These are phyloP conservation scores for Laodelphax striatellus DNA, from an alignment of 1,140 invertebrate genomes.

Conservation along the genomic window DNA sequence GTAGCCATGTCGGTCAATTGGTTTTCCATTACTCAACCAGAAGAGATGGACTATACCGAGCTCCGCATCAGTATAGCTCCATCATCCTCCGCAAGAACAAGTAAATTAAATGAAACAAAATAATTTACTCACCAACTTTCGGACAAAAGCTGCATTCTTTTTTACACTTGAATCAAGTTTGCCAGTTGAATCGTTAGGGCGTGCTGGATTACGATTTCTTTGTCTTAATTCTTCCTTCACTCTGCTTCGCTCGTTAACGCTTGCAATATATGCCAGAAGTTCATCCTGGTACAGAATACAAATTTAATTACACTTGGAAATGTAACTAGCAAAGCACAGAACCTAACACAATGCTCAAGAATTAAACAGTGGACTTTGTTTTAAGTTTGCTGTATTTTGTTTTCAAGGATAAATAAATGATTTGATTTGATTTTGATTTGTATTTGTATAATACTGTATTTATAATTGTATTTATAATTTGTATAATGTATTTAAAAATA, in stretches of 20 bases:
- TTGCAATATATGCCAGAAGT: background rate
- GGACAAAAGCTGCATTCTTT: slow-evolving; percentile 95
- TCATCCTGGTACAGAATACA: background rate
- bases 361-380: no score
- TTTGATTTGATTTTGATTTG: no score
- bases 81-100: background rate
- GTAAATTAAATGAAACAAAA: background rate
- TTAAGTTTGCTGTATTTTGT: no score
- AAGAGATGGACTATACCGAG: background rate
- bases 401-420: no score
- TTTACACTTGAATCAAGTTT: slow-evolving; percentile 93
- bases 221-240: background rate
- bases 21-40: background rate
- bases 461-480: no score
- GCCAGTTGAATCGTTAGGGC: slow-evolving; percentile 44
- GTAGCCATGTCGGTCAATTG: no score
- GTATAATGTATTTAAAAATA: no score
- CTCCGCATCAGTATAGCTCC: no score
- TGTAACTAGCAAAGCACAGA: no score
- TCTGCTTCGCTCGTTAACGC: background rate
- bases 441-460: no score
- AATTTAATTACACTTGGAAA: no score
- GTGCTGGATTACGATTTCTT: background rate
- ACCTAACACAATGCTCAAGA: no score
- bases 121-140: slow-evolving; percentile 56